A percentile compares a stretch with the other conserved stretches of the same genome.
phyloP scores from a whole-genome alignment of 2,113 vertebrate genomes.

The Coregonus clupeaformis region DNA sequence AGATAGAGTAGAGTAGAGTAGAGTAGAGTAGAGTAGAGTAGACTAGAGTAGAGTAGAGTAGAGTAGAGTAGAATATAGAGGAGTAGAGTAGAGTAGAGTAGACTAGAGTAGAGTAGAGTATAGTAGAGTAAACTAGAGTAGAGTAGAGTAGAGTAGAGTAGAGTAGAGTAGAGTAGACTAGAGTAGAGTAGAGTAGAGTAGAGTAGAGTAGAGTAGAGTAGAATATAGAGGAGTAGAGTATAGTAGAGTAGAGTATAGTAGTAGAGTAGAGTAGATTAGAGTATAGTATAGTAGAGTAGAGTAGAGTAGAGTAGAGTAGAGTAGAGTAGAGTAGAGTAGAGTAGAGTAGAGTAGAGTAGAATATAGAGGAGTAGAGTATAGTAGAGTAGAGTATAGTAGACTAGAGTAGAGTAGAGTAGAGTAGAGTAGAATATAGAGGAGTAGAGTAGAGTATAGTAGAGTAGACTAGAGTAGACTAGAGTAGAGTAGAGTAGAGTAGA shows the following conservation, averaged over 20 bases:
- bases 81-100: slow-evolving; percentile 57
- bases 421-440: not conserved
- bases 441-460: slow-evolving; percentile 54
- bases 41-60: slow-evolving; percentile 54
- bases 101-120: slow-evolving; percentile 56
- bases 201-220: slow-evolving; percentile 54
- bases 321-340: slow-evolving; percentile 54
- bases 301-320: slow-evolving; percentile 54
- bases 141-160: slow-evolving; percentile 54
- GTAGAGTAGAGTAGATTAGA: slow-evolving; percentile 55
- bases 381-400: slow-evolving; percentile 67
- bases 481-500: slow-evolving; percentile 54
- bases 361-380: too few species aligned
- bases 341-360: slow-evolving; percentile 54
- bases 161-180: slow-evolving; percentile 54
- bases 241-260: slow-evolving; percentile 45
- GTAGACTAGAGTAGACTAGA: slow-evolving; percentile 56
- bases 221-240: slow-evolving; percentile 53
- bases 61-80: slow-evolving; percentile 50
- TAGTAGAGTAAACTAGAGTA: slow-evolving; percentile 53
- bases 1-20: slow-evolving; percentile 46
- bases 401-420: slow-evolving; percentile 57
- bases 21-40: slow-evolving; percentile 54
- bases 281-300: slow-evolving; percentile 56
- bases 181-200: slow-evolving; percentile 54